A percentile compares a stretch with the other conserved stretches of the same genome.
phyloP scores from a whole-genome alignment of 2,113 vertebrate species.

The Anhinga anhinga region DNA sequence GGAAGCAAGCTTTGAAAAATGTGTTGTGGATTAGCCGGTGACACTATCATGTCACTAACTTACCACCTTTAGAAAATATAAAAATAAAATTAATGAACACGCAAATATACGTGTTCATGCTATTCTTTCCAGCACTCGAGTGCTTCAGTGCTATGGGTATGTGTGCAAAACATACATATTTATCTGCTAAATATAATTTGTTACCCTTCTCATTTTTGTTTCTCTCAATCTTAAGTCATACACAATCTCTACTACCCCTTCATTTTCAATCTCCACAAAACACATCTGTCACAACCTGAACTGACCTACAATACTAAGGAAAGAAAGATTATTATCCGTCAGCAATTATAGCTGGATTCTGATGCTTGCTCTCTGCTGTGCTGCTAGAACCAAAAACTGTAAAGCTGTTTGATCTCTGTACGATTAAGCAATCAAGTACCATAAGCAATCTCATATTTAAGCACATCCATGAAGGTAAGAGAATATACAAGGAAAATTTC shows the following conservation, averaged over 20 bases:
- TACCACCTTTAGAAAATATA: not conserved
- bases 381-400: not conserved
- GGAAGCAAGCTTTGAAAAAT: not conserved
- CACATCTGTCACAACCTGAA: not conserved
- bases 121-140: not conserved
- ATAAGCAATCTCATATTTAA: not conserved
- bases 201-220: not conserved
- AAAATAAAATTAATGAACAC: not conserved
- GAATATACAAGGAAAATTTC: not conserved
- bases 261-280: not conserved
- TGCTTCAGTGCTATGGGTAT: accelerated
- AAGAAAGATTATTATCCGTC: not conserved
- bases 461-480: not conserved
- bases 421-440: not conserved
- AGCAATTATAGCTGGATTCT: not conserved
- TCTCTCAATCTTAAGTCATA: not conserved
- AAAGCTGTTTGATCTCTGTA: not conserved
- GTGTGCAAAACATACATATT: not conserved
- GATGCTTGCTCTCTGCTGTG: not conserved
- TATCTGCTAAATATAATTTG: not conserved
- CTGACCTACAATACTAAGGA: not conserved
- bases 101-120: not conserved
- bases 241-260: not conserved
- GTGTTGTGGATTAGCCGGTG: not conserved
- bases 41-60: not conserved